phyloP scores from a whole-genome alignment of 2,113 vertebrate genomes.

The Brienomyrus brachyistius region DNA sequence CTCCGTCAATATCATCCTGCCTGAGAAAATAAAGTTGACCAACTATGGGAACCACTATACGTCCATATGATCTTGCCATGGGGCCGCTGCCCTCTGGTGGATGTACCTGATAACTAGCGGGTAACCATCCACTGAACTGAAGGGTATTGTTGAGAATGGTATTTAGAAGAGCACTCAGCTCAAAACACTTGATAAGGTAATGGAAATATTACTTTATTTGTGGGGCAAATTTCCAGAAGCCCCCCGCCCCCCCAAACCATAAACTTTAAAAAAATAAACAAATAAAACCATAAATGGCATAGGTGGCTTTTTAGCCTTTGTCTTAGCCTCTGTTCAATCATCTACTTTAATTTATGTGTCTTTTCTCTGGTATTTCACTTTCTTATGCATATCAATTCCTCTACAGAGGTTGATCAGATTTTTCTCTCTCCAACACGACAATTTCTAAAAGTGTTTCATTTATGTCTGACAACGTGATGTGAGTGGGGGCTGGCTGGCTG shows the following conservation, averaged over 20 bases:
- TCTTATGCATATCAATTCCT: not conserved
- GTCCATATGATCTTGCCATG: conserved; percentile 58
- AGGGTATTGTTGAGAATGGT: not conserved
- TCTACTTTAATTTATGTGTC: not conserved
- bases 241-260: not conserved
- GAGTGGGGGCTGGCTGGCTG: not conserved
- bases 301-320: not conserved
- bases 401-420: not conserved
- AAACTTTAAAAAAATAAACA: not conserved
- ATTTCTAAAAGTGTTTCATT: not conserved
- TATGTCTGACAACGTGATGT: not conserved
- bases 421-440: not conserved
- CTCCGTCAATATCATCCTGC: conserved; percentile 83
- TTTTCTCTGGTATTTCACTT: not conserved
- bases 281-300: not conserved
- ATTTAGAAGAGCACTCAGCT: not conserved
- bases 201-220: not conserved
- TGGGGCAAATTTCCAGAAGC: not conserved
- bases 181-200: not conserved
- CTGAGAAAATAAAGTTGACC: conserved; percentile 79
- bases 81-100: not conserved
- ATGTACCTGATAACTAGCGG: not conserved
- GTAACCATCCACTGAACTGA: not conserved
- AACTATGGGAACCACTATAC: conserved; percentile 73
- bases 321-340: not conserved